Evolutionary conservation across 2,888 invertebrate species (phyloP), one percentile per base, ranked within the genome.

Genomic region (Choristoneura rosaceana): DNA sequence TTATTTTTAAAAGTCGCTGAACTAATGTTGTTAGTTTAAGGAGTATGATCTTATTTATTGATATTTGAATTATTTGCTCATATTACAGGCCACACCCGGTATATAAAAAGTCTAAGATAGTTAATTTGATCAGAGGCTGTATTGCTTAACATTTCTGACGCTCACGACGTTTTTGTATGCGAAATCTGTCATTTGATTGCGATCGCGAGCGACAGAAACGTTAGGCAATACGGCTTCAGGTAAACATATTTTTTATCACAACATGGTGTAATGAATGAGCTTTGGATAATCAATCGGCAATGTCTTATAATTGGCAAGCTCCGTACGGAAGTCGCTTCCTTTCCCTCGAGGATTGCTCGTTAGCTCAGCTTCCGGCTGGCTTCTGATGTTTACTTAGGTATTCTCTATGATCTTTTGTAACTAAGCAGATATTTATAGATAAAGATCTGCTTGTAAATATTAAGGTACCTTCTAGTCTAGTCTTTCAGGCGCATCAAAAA

Each of bases 331-430:
- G 10, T 45, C 43, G 52, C 17, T 15, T 70, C 76, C 78, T 55
- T 7, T 81, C 78, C 74, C 78, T 76, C 79, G 76, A 74, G 76
- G 79, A 88, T 87, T 85, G 86, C 87, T 87, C 82, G 84, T 87
- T 88, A 88, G 87, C 82, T 85, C 81, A 80, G 83, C 80, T 82
- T 84, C 84, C 84, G 82, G 74, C 76, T 74, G 78, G 77, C 78
- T 82, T 82, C 77, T 78, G 80, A 79, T 76, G 81, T 76, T 82
- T 79, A 75, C 62, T 58, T 50, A 55, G 33, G 34, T 25, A 61
- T 38, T 50, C 25, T 52, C 25, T n/a, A 59, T 66, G 34, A 66
- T 25, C 47, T 47, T 65, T 50, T 43, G 41, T 43, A 70, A 25
- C 25, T 25, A 25, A 67, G 38, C 3, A 43, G 45, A 25, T 33